A percentile compares a stretch with the other conserved stretches of the same genome.
Conservation (phyloP, 2,113 vertebrate genomes). For the Holacanthus passer region DNA sequence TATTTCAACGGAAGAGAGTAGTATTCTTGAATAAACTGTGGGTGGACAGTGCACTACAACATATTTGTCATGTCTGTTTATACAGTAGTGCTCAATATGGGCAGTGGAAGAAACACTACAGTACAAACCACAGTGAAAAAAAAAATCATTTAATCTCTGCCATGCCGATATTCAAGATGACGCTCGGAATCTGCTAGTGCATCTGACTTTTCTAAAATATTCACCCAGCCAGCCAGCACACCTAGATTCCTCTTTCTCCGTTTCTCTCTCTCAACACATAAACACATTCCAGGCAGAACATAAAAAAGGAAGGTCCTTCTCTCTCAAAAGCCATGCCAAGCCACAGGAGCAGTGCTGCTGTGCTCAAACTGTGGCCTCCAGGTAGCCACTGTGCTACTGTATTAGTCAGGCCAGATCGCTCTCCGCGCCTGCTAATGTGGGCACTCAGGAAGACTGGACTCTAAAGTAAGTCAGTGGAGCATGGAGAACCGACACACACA, state of each 20-base stretch:
- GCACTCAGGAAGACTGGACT: conserved; percentile 55
- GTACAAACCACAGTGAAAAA: background rate
- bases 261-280: conserved; percentile 3
- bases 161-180: background rate
- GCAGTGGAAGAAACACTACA: background rate
- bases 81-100: background rate
- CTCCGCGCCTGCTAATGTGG: conserved; percentile 55
- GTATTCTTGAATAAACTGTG: conserved; percentile 18
- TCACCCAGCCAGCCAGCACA: background rate
- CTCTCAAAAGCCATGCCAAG: conserved; percentile 38
- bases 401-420: conserved; percentile 44
- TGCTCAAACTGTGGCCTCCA: conserved; percentile 63
- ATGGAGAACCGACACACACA: conserved; percentile 49
- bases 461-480: conserved; percentile 80
- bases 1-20: background rate
- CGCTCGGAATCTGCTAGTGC: background rate
- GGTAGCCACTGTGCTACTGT: conserved; percentile 50
- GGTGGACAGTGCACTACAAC: conserved; percentile 7
- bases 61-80: conserved; percentile 19
- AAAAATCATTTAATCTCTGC: background rate
- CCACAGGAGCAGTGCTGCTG: conserved; percentile 28
- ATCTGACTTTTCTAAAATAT: conserved; percentile 12
- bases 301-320: conserved; percentile 13
- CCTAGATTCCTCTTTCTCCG: background rate
- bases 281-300: conserved; percentile 31